Conservation (phyloP, 2,113 vertebrate species). For the Cariama cristata region DNA sequence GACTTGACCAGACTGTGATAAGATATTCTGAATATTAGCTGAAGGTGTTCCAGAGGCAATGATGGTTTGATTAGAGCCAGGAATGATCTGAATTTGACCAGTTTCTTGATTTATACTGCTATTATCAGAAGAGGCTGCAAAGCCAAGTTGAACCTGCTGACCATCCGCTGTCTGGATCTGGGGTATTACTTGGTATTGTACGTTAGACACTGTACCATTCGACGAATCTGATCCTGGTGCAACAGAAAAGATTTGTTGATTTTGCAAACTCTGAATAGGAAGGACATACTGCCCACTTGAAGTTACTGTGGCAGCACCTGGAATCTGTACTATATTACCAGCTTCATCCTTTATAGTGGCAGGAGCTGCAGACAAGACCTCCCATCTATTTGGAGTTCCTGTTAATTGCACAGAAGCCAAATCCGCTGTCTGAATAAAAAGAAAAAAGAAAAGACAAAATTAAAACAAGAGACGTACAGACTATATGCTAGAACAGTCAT, state of each 20-base stretch:
- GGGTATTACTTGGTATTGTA: constrained; percentile 99
- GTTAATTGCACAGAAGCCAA: constrained; percentile 90
- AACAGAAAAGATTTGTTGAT: constrained; percentile 95
- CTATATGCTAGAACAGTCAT: neutral
- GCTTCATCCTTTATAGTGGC: constrained; percentile 92
- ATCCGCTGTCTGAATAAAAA: constrained; percentile 86
- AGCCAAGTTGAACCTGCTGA: constrained; percentile 92
- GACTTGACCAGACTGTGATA: constrained; percentile 93
- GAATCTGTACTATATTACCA: constrained; percentile 94
- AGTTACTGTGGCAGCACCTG: constrained; percentile 90
- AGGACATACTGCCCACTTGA: constrained; percentile 98
- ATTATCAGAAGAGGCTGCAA: constrained; percentile 90
- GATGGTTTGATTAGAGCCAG: constrained; percentile 91
- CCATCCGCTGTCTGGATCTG: constrained; percentile 96
- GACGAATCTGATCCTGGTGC: constrained; percentile 91
- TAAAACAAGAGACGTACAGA: constrained; percentile 17
- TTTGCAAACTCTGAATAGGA: constrained; percentile 97
- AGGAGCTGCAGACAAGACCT: constrained; percentile 89
- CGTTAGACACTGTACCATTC: constrained; percentile 95
- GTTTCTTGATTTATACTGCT: constrained; percentile 92
- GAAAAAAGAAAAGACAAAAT: constrained; percentile 61
- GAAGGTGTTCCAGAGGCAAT: constrained; percentile 87
- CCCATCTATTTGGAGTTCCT: constrained; percentile 93
- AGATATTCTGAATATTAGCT: constrained; percentile 93
- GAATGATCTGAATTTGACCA: constrained; percentile 97